Conservation (phyloP, 2,888 invertebrate species). For the Piscicola geometra region DNA sequence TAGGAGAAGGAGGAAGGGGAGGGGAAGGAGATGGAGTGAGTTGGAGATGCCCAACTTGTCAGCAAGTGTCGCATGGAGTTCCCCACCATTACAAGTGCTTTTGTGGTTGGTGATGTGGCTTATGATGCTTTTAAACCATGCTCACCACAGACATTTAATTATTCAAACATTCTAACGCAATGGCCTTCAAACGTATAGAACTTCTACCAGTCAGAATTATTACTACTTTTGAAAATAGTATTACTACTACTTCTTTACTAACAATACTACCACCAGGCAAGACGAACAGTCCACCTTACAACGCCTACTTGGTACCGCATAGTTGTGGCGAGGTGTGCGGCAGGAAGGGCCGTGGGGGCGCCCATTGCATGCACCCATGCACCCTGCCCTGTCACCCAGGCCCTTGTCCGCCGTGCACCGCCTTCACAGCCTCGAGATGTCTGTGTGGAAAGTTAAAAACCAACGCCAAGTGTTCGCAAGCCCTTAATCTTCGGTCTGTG, state of each 20-base stretch:
- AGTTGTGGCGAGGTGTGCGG: constrained; percentile 83
- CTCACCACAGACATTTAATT: no score
- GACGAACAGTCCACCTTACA: constrained; percentile 59
- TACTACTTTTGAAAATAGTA: neutral
- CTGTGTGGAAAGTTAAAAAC: constrained; percentile 53
- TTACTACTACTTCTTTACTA: neutral
- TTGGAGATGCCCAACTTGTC: constrained; percentile 96
- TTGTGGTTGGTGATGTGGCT: constrained; percentile 65
- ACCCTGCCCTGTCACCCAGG: constrained; percentile 63
- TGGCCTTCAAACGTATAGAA: no score
- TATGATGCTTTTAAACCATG: neutral
- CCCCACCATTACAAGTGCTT: constrained; percentile 83
- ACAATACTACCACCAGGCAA: constrained; percentile 46
- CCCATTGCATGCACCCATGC: constrained; percentile 61
- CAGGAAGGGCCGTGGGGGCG: constrained; percentile 56
- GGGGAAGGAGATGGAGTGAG: constrained; percentile 60
- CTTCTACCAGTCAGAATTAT: no score
- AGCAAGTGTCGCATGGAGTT: constrained; percentile 67
- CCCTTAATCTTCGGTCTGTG: no score
- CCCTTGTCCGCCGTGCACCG: constrained; percentile 83
- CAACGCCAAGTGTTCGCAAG: constrained; percentile 48
- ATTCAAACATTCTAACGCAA: no score
- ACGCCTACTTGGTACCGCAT: constrained; percentile 76
- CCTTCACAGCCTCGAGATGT: constrained; percentile 60
- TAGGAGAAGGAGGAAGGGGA: no score